A percentile compares a stretch with the other conserved stretches of the same genome.
Conservation (phyloP, 2,888 invertebrate genomes). For the Terebella lapidaria region DNA sequence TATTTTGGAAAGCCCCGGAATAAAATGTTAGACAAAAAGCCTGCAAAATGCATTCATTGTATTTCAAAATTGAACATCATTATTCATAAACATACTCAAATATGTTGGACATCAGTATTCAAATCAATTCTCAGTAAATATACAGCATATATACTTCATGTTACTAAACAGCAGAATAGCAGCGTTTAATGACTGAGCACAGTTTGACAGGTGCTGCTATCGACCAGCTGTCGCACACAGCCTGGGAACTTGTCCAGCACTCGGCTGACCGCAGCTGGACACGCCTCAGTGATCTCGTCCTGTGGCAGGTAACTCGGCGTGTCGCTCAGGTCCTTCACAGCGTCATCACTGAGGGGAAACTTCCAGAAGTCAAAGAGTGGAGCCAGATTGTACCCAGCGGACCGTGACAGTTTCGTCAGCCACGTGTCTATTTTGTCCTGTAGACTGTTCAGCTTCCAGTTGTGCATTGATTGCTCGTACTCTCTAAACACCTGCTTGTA, state of each 20-base stretch:
- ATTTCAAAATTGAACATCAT: too few relatives aligned
- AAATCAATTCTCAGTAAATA: too few relatives aligned
- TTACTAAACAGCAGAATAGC: too few relatives aligned
- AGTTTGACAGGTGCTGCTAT: too few relatives aligned
- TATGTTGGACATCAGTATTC: too few relatives aligned
- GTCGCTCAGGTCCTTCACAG: not conserved
- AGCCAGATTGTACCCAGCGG: conserved; percentile 19
- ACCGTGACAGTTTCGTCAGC: conserved; percentile 22
- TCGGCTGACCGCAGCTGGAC: not conserved
- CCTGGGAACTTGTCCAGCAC: conserved; percentile 3
- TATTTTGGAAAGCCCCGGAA: too few relatives aligned
- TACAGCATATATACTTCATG: too few relatives aligned
- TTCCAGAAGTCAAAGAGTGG: conserved; percentile 29
- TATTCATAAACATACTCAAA: too few relatives aligned
- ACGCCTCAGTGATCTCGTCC: not conserved
- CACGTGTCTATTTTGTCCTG: conserved; percentile 28
- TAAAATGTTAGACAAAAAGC: too few relatives aligned
- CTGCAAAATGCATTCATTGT: too few relatives aligned
- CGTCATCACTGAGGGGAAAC: conserved; percentile 12
- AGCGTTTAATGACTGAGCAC: too few relatives aligned
- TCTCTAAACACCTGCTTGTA: conserved; percentile 26
- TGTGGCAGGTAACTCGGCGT: not conserved
- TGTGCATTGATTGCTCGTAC: conserved; percentile 15
- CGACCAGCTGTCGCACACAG: too few relatives aligned
- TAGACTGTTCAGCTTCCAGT: conserved; percentile 10